Percentiles rank a stretch among this genome's conserved stretches.
phyloP scores from a whole-genome alignment of 2,888 invertebrate genomes.

The Hymenopus coronatus region DNA sequence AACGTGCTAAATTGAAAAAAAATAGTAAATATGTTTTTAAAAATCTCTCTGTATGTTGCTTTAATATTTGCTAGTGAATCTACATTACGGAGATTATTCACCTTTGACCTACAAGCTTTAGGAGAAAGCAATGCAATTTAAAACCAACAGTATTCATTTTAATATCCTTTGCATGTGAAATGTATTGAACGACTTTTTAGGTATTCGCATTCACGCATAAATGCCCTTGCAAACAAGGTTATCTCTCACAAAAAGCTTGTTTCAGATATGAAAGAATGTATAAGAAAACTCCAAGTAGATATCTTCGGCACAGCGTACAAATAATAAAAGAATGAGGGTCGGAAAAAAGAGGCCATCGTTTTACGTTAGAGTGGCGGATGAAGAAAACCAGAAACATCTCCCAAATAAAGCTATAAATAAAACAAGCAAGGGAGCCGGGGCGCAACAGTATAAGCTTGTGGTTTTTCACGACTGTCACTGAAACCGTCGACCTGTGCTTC shows the following conservation, averaged over 20 bases:
- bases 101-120: no score
- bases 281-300: background rate
- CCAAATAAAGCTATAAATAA: background rate
- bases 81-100: no score
- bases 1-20: no score
- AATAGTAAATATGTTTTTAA: no score
- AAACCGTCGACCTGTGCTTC: background rate
- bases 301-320: background rate
- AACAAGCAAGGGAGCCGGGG: background rate
- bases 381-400: background rate
- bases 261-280: background rate
- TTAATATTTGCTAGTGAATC: no score
- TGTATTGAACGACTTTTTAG: background rate
- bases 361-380: background rate
- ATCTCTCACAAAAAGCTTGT: background rate
- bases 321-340: background rate
- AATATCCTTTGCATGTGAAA: background rate
- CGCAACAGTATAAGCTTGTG: background rate
- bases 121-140: no score
- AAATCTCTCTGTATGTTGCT: no score
- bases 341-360: background rate
- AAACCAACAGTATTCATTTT: background rate
- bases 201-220: background rate
- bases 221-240: background rate
- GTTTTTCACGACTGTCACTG: background rate